Conservation (phyloP, 2,113 vertebrate species). For the Calypte anna region DNA sequence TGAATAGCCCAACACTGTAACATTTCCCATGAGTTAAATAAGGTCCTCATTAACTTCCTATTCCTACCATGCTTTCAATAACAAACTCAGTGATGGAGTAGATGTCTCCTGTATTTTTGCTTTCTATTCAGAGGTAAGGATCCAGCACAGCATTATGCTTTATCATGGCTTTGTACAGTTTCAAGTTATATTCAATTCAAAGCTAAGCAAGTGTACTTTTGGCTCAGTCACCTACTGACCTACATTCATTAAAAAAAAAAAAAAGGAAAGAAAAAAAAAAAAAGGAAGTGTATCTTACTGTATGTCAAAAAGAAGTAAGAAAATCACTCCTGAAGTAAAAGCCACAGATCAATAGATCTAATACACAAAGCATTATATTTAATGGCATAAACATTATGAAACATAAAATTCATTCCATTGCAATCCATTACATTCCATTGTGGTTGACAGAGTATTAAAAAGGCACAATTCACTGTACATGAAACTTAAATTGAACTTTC, state of each 20-base stretch:
- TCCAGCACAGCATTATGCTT: background rate
- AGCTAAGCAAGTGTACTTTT: background rate
- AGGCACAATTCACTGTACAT: background rate
- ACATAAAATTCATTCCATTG: background rate
- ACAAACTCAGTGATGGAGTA: background rate
- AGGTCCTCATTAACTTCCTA: background rate
- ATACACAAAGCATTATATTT: background rate
- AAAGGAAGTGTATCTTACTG: background rate
- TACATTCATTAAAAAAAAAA: background rate
- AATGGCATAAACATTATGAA: background rate
- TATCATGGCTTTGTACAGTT: background rate
- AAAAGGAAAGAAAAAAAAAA: background rate
- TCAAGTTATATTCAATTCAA: background rate
- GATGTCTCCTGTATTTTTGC: background rate
- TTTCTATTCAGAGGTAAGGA: background rate
- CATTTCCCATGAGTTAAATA: background rate
- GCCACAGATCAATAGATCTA: background rate
- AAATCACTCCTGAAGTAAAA: background rate
- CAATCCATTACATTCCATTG: too few relatives aligned
- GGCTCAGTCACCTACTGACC: slow-evolving; percentile 1
- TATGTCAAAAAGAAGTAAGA: background rate
- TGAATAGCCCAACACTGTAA: background rate
- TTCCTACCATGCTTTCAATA: background rate
- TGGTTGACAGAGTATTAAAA: background rate
- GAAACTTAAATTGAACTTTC: background rate